Evolutionary conservation across 1,140 invertebrate species (phyloP), one percentile per base, ranked within the genome.

Genomic region (Papilio machaon): DNA sequence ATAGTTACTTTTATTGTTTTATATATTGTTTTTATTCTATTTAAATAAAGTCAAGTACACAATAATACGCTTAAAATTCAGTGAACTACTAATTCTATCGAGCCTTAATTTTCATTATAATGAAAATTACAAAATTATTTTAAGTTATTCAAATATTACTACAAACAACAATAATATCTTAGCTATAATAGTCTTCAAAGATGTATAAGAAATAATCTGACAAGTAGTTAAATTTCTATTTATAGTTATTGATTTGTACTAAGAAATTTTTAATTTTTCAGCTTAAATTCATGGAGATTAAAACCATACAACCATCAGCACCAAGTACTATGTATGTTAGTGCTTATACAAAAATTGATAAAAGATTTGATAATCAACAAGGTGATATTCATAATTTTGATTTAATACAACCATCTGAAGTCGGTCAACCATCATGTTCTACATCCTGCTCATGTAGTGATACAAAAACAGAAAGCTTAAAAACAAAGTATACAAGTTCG

Each of bases 331-430:
- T 91, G 77, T 94, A 85, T 85, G 80, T 87, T 80, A 93, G 88
- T 43, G 89, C 82, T 82, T 88, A 91, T 74, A 89, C 90, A 6
- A 95, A 95, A 89, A 91, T 94, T 58, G 92, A 95, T 46, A 95
- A 95, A 85, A 90, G 94, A 80, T 92, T 94, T 43, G 93, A 95
- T 76, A 90, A 82, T 49, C 82, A 91, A 54, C 88, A 91, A 70
- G 86, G 91, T 17, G 82, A 86, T 52, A 88, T 58, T 9, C 77
- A 79, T 78, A 85, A 82, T 80, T 94, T 92, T 85, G 94, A 95
- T 81, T 75, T 95, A 19, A 93, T 95, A 77, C 91, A 95, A 84
- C 94, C 95, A 17, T 95, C 95, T 23, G 95, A 95, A 92, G 85
- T 92, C 4, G 90, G 87, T 82, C 90, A 92, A 83, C 83, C 80